These are phyloP conservation scores for Thoracochromis brauschi DNA, from an alignment of 2,113 vertebrate genomes.

Conservation along the genomic window DNA sequence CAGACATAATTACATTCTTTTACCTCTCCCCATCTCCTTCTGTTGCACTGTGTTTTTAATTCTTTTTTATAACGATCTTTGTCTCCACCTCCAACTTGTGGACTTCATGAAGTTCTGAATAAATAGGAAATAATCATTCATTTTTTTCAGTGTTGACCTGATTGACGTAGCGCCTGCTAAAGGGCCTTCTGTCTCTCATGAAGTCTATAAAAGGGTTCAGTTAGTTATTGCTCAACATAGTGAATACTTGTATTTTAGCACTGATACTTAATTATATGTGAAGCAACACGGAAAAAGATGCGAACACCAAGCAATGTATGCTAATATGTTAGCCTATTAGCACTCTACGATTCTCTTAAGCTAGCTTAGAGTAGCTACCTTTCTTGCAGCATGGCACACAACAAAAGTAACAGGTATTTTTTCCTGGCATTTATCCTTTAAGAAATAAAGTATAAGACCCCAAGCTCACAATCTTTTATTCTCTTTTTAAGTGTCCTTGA, in stretches of 20 bases:
- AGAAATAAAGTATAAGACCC: not conserved
- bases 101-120: not conserved
- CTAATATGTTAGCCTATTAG: not conserved
- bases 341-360: not conserved
- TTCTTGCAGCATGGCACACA: not conserved
- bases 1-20: conserved; percentile 14
- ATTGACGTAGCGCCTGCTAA: not conserved
- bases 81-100: not conserved
- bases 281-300: not conserved
- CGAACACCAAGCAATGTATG: not conserved
- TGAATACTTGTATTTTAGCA: not conserved
- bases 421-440: not conserved
- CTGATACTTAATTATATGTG: not conserved
- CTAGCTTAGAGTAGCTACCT: no score
- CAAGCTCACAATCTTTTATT: not conserved
- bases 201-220: not conserved
- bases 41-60: not conserved
- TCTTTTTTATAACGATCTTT: not conserved
- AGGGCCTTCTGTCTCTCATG: not conserved
- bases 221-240: not conserved
- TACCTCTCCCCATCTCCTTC: not conserved
- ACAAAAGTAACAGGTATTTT: not conserved
- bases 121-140: not conserved
- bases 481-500: not conserved
- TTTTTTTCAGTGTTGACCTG: not conserved